Evolutionary conservation across 2,888 invertebrate species (phyloP), one percentile per base, ranked within the genome.

Genomic region (Marasmarcha lunaedactyla): DNA sequence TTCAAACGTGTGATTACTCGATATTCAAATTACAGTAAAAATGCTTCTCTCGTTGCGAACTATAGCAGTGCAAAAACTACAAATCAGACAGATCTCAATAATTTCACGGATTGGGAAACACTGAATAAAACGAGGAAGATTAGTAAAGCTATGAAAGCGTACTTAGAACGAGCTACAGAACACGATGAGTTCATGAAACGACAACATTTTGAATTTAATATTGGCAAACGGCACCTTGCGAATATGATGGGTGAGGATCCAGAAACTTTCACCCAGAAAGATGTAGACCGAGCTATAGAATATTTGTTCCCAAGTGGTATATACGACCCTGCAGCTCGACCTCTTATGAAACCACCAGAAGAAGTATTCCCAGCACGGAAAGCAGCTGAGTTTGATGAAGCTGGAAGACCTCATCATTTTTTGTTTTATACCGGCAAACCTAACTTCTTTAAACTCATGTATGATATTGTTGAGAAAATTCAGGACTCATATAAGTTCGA

Each of bases 221-320:
- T 96, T 57, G 99, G 99, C 11, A 95, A 93, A 67, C 85, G 97
- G 25, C 97, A 99, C 83, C 86, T 99, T 46, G 98, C 99, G 0
- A 98, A 97, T 68, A 99, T 99, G 89, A 99, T 99, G 98, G 98
- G 98, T 0, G 90, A 91, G 69, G 92, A 98, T 83, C 90, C 93
- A 0, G 93, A 95, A 57, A 89, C 87, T 1, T 94, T 98, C 63
- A 92, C 92, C 0, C 94, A 97, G 63, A 86, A 89, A 40, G 94
- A 97, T 64, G 87, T 98, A 20, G 89, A 96, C 76, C 88, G 87
- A 62, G 93, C 97, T 1, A 94, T 99, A 52, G 87, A 88, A 47
- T 99, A 99, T 76, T 78, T 99, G n/a, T 93, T 99, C 57, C 99
- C 99, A 3, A 97, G 97, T 42, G 97, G 96, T 4, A 78, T 99